Base-by-base conservation (phyloP, 2,113 vertebrate genomes). In the Eleginops maclovinus region DNA sequence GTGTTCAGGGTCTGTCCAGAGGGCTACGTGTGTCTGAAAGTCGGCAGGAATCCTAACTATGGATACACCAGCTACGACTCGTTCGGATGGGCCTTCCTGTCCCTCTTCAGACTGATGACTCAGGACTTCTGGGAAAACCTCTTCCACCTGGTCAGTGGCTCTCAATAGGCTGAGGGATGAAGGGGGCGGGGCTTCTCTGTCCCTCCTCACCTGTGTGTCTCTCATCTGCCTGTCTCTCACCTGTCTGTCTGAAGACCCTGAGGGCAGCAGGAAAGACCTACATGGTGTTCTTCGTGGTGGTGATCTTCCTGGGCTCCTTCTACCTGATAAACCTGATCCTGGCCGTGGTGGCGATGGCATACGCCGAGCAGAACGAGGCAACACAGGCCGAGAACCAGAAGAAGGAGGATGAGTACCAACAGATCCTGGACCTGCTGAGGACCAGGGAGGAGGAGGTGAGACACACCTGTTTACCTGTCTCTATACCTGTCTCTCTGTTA, bases 71-170 rank as follows among this genome's bases (percentile, higher is more conserved):
- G 95, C 88, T 99, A 96, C 0, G 98, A 99, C 88, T 94, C 91
- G 12, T 99, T 99, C 72, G 95, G 94, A 68, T 99, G 97, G 97
- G 97, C 97, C 9, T 99, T 97, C 88, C 95, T 99, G 60, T 77
- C 97, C 36, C 95, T 98, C 43, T 97, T 99, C 89, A 95, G 98
- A 76, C 96, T 99, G 62, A 99, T 99, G 97, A 99, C 98, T 0
- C 97, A 98, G 89, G 98, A 99, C 91, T 99, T 86, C 63, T 99
- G 98, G 98, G 98, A 99, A 88, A 97, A 99, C 86, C 96, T 99
- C 55, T 98, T 98, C 88, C 96, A 97, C 21, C 91, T 99, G 96
- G 98, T 99, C 93, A 69, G 77, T 81, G 1, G 19, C 19, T 73
- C 46, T 46, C 22, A 16, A 31, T 31, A 31, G 28, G 3, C 28